Evolutionary conservation across 1,140 invertebrate genomes (phyloP).

Genomic region (Drosophila arawakana): DNA sequence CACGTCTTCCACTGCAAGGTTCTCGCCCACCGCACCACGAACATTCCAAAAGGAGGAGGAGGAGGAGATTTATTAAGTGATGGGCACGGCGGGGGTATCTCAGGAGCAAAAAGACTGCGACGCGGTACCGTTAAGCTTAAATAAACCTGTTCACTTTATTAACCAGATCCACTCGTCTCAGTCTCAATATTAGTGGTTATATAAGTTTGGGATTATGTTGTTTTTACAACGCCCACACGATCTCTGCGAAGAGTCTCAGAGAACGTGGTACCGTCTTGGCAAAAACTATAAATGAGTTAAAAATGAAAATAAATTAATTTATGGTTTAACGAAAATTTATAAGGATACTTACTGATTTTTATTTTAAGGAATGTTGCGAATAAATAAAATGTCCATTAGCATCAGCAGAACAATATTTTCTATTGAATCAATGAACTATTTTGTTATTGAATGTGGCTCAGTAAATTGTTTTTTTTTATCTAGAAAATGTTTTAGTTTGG

Average conservation of each 20-base stretch:
- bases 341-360: not conserved
- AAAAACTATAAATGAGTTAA: too few species aligned
- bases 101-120: not conserved
- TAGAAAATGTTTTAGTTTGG: too few species aligned
- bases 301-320: too few species aligned
- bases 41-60: not conserved
- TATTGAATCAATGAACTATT: too few species aligned
- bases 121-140: not conserved
- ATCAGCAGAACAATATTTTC: too few species aligned
- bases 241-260: not conserved
- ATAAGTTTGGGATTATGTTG: too few species aligned
- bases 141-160: too few species aligned
- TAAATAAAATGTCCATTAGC: too few species aligned
- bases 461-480: too few species aligned
- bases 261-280: constrained; percentile 4
- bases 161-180: too few species aligned
- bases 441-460: too few species aligned
- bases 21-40: not conserved
- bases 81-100: not conserved
- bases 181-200: too few species aligned
- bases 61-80: not conserved
- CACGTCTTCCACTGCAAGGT: not conserved
- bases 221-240: not conserved
- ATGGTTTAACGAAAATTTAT: not conserved
- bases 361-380: not conserved